Percentiles rank a stretch among this genome's conserved stretches.
phyloP scores from a whole-genome alignment of 2,113 vertebrate species.

The Rhinoptilus africanus region DNA sequence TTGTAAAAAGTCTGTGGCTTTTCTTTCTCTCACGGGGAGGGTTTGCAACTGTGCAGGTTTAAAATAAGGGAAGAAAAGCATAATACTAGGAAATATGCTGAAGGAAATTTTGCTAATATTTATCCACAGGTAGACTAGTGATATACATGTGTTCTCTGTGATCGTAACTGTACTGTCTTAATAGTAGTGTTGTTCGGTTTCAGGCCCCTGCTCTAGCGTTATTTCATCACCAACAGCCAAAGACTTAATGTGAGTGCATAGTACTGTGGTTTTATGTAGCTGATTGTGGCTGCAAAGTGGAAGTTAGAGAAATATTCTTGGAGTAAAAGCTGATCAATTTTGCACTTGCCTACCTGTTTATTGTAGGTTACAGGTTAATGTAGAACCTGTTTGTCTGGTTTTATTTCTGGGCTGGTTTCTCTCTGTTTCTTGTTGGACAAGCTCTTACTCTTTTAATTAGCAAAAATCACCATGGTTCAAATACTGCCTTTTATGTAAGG shows the following conservation, averaged over 20 bases:
- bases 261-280: neutral
- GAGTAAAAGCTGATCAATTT: conserved; percentile 31
- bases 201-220: neutral
- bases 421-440: neutral
- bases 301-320: neutral
- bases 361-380: neutral
- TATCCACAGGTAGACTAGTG: neutral
- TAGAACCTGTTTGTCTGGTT: conserved; percentile 45
- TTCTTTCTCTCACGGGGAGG: neutral
- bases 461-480: neutral
- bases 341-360: neutral
- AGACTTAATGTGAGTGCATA: neutral
- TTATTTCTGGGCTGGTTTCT: conserved; percentile 9
- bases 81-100: neutral
- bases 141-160: neutral
- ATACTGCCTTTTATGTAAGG: conserved; percentile 24
- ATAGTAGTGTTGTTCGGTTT: neutral
- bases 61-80: neutral
- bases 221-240: neutral
- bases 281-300: neutral
- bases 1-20: neutral
- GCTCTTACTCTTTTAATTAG: neutral
- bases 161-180: neutral
- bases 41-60: neutral
- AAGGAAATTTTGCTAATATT: neutral